phyloP scores from a whole-genome alignment of 2,888 invertebrate species.

The Pachymerium ferrugineum region DNA sequence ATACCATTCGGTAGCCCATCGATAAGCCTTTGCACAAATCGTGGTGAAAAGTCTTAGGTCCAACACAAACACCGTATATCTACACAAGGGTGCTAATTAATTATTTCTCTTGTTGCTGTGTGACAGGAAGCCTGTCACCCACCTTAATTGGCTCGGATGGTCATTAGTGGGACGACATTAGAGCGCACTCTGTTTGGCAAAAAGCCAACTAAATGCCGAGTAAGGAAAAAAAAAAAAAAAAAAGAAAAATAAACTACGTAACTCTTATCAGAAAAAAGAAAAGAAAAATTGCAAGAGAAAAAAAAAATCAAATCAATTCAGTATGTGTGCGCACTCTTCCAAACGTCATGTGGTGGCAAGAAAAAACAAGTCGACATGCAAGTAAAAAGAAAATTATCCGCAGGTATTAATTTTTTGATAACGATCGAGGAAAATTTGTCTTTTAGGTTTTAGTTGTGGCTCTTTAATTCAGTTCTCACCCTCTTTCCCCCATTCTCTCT shows the following conservation, averaged over 20 bases:
- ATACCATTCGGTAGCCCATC: too few relatives aligned
- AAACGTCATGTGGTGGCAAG: neutral
- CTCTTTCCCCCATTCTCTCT: neutral
- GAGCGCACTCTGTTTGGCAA: neutral
- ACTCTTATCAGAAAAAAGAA: neutral
- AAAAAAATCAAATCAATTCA: neutral
- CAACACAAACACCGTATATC: neutral
- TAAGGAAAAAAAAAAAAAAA: neutral
- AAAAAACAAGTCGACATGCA: neutral
- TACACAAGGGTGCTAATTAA: neutral
- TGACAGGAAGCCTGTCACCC: conserved; percentile 25
- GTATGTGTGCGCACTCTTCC: neutral
- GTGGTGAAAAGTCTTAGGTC: neutral
- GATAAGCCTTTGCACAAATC: neutral
- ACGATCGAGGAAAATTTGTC: neutral
- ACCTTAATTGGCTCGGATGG: conserved; percentile 25
- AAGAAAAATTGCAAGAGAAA: neutral
- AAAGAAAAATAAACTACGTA: neutral
- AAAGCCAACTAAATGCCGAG: neutral
- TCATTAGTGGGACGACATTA: conserved; percentile 20
- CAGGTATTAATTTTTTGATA: neutral
- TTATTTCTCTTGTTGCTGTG: neutral
- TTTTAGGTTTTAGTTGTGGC: neutral
- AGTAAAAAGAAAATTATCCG: too few relatives aligned
- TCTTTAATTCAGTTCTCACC: neutral